Conservation (phyloP, 2,797 vertebrate species). For the Chloroceryle amazona region DNA sequence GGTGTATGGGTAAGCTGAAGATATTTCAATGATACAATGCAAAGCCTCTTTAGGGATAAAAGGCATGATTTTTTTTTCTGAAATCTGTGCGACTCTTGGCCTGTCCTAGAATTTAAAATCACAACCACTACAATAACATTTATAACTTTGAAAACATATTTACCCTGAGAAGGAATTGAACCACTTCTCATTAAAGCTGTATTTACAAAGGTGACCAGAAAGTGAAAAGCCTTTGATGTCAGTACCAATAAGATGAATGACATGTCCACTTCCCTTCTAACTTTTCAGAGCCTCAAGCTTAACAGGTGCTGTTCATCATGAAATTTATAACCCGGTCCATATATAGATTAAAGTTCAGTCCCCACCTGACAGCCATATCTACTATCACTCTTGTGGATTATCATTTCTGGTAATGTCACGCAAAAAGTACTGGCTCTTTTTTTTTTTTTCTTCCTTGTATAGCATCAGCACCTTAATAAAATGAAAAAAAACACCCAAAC, state of each 20-base stretch:
- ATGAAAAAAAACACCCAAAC: neutral
- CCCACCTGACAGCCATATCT: constrained; percentile 13
- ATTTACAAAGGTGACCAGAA: constrained; percentile 36
- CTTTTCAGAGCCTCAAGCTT: constrained; percentile 11
- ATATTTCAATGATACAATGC: neutral
- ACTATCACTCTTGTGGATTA: neutral
- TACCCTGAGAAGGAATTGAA: neutral
- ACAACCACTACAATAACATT: neutral
- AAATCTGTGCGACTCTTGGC: neutral
- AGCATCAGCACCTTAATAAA: neutral
- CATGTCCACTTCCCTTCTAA: neutral
- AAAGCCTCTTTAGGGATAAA: neutral
- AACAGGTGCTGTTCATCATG: constrained; percentile 39
- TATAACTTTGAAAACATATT: constrained; percentile 42
- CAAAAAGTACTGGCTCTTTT: neutral
- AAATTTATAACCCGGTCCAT: constrained; percentile 15
- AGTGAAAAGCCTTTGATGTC: constrained; percentile 56
- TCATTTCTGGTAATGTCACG: neutral
- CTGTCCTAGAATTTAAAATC: constrained; percentile 10
- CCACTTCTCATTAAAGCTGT: neutral
- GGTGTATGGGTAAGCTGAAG: neutral
- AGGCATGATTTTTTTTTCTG: neutral
- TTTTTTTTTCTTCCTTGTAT: neutral
- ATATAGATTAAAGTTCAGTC: constrained; percentile 37
- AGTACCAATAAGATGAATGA: neutral